These are phyloP conservation scores for Polypterus bichir DNA, from an alignment of 2,113 vertebrate genomes.

Conservation along the genomic window DNA sequence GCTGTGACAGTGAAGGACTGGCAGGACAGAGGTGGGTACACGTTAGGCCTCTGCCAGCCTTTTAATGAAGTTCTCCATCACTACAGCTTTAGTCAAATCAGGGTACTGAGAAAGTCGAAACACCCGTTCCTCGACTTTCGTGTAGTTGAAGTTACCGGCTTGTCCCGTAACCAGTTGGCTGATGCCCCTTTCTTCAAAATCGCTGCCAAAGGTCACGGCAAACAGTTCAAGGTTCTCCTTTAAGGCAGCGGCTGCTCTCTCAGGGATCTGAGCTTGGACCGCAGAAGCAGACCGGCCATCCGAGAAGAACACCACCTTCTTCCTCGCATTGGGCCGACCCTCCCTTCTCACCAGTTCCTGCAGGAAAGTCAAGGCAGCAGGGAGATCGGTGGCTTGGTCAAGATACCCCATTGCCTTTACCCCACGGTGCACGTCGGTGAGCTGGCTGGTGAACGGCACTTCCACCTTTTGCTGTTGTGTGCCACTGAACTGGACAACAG, in stretches of 20 bases:
- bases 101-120: constrained; percentile 17
- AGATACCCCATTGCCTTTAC: constrained; percentile 12
- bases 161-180: constrained; percentile 24
- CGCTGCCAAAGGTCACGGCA: constrained; percentile 17
- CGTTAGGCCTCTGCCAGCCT: constrained; percentile 17
- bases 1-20: background rate
- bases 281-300: constrained; percentile 18
- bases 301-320: constrained; percentile 23
- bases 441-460: constrained; percentile 16
- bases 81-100: constrained; percentile 15
- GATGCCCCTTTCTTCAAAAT: constrained; percentile 19
- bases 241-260: constrained; percentile 8
- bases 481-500: constrained; percentile 22
- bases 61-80: constrained; percentile 19
- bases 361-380: constrained; percentile 20
- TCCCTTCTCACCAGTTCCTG: constrained; percentile 4
- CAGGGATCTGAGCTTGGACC: constrained; percentile 10
- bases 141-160: constrained; percentile 16
- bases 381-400: constrained; percentile 21
- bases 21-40: background rate
- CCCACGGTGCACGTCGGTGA: background rate
- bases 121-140: constrained; percentile 15
- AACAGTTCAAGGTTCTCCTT: constrained; percentile 12
- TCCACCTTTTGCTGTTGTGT: constrained; percentile 16
- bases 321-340: constrained; percentile 11